Percentiles rank a stretch among this genome's conserved stretches.
phyloP scores from a whole-genome alignment of 2,797 vertebrate species.

The Falco rusticolus region DNA sequence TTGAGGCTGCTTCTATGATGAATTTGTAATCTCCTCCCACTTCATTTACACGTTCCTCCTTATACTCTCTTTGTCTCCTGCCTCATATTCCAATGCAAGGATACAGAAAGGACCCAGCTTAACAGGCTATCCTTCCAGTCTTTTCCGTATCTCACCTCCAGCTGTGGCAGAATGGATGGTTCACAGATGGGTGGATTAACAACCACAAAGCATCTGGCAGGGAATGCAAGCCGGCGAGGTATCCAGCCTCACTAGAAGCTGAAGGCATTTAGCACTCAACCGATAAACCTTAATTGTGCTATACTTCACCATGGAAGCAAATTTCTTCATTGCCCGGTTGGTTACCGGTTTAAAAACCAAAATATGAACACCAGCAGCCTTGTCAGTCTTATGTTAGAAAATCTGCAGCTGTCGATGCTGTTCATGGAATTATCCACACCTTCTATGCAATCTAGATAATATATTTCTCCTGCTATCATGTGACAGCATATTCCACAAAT shows the following conservation, averaged over 20 bases:
- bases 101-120: background rate
- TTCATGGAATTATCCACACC: background rate
- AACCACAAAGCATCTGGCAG: background rate
- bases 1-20: background rate
- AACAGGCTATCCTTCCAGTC: background rate
- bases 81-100: background rate
- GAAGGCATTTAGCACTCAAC: background rate
- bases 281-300: background rate
- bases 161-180: background rate
- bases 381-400: background rate
- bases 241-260: background rate
- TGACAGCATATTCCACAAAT: background rate
- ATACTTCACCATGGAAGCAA: background rate
- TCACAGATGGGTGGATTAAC: conserved; percentile 12
- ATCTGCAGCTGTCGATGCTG: background rate
- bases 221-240: background rate
- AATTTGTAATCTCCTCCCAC: background rate
- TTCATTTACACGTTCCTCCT: background rate
- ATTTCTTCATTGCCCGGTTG: background rate
- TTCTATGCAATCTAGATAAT: background rate
- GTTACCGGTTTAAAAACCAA: background rate
- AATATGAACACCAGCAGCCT: background rate
- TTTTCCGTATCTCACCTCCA: background rate
- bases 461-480: background rate
- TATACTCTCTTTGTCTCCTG: background rate